Base-by-base conservation (phyloP, 2,888 invertebrate species). In the Sinodicranocentrus sp. region DNA sequence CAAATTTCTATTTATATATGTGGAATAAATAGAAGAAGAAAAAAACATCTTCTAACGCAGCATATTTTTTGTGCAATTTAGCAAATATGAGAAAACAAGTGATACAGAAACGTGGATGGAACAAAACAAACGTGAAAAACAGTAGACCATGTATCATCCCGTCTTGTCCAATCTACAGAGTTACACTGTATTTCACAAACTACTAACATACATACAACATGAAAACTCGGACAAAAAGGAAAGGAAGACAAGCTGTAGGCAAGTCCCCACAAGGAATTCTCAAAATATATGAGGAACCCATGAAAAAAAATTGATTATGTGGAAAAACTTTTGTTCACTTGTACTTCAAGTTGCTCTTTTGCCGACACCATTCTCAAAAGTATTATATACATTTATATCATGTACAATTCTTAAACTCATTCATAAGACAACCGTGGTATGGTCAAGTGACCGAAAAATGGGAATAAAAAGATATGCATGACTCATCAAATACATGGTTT, bases 91-190 rank as follows among this genome's bases (percentile, higher is more conserved):
- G 33, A 15, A 65, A 19, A 17, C 15, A 44, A 67, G 48, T 13
- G 25, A 67, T 67, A 43, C 67, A 43, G 13, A 39, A 48, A 48
- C 48, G 48, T 48, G 48, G 48, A 17, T 48, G 44, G 10, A 65
- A 21, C 39, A 21, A 63, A 61, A 57, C 44, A 57, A 67, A 76
- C 63, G 43, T 21, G 28, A 57, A 68, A 77, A 57, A 52, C 23
- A 52, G 76, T 65, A 28, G 43, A 48, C 67, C 76, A 76, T 76
- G 76, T 76, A 76, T 76, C 76, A 76, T 76, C 65, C 76, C 76
- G 76, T 76, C 76, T 48, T 76, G 76, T 76, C 39, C 76, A 76
- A 76, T 76, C 76, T 33, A 15, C 43, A 76, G 25, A 25, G 52
- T 76, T 52, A 67, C 76, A 61, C 28, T 2, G 61, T 61, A 21